Conservation (phyloP, 2,888 invertebrate species). For the Sarcophaga carnaria region DNA sequence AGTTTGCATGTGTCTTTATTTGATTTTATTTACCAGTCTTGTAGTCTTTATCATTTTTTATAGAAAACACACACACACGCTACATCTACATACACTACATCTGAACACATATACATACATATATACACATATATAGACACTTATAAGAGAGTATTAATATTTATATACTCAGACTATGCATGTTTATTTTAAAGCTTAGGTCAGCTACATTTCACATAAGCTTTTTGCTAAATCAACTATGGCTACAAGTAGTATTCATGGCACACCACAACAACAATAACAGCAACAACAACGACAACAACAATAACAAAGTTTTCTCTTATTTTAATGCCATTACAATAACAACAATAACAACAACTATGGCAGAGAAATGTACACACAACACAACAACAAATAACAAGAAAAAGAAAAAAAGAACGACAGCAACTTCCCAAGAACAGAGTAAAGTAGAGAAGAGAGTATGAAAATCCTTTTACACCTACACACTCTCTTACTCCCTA, state of each 20-base stretch:
- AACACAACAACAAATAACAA: neutral
- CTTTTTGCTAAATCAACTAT: slow-evolving; percentile 67
- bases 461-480: no score
- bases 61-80: neutral
- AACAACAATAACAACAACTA: neutral
- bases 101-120: neutral
- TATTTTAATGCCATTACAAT: slow-evolving; percentile 43
- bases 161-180: slow-evolving; percentile 49
- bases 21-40: slow-evolving; percentile 34
- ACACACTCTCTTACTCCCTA: no score
- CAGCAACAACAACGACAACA: neutral
- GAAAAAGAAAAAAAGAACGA: slow-evolving; percentile 7
- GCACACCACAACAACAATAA: neutral
- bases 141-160: slow-evolving; percentile 11
- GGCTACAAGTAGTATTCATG: slow-evolving; percentile 24
- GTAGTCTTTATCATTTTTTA: slow-evolving; percentile 40
- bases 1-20: neutral
- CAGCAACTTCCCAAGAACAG: neutral
- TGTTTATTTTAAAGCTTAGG: slow-evolving; percentile 78
- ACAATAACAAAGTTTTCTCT: slow-evolving; percentile 21
- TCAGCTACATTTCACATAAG: slow-evolving; percentile 79
- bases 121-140: neutral
- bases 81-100: no score
- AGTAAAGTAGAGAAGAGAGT: neutral
- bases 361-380: neutral